These are phyloP conservation scores for Spheniscus humboldti DNA, from an alignment of 2,797 vertebrate species.

Conservation along the genomic window DNA sequence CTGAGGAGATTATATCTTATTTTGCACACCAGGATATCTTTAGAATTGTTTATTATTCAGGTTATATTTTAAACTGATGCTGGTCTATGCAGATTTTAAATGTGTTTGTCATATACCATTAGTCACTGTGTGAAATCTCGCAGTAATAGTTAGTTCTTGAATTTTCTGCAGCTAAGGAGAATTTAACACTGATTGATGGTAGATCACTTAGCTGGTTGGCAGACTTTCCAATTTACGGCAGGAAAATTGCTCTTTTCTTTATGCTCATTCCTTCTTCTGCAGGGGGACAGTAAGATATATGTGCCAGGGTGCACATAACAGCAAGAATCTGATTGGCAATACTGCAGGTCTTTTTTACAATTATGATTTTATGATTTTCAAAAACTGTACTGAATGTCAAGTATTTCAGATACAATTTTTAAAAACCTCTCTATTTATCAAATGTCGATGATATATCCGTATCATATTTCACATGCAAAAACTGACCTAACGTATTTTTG, in stretches of 20 bases:
- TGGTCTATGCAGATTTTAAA: slow-evolving; percentile 83
- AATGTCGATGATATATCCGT: slow-evolving; percentile 48
- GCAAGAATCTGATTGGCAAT: slow-evolving; percentile 66
- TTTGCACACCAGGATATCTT: slow-evolving; percentile 65
- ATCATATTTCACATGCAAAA: slow-evolving; percentile 15
- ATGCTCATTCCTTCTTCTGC: slow-evolving; percentile 80
- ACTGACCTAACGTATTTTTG: slow-evolving; percentile 32
- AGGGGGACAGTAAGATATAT: slow-evolving; percentile 70
- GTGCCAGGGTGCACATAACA: slow-evolving; percentile 63
- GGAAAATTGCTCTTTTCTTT: slow-evolving; percentile 91
- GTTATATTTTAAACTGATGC: slow-evolving; percentile 73
- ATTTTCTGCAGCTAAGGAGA: slow-evolving; percentile 85
- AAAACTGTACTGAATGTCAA: slow-evolving; percentile 72
- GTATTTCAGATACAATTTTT: slow-evolving; percentile 49
- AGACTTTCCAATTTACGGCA: slow-evolving; percentile 90
- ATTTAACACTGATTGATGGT: slow-evolving; percentile 91
- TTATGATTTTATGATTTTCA: slow-evolving; percentile 77
- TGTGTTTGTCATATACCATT: slow-evolving; percentile 88
- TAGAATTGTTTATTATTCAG: slow-evolving; percentile 72
- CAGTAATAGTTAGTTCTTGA: slow-evolving; percentile 85
- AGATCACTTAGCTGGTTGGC: slow-evolving; percentile 89
- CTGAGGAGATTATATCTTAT: slow-evolving; percentile 72
- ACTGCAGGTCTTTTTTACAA: slow-evolving; percentile 69
- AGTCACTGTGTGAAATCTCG: slow-evolving; percentile 85
- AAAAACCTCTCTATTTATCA: slow-evolving; percentile 60